These are phyloP conservation scores for Pelodytes ibericus DNA, from an alignment of 2,797 vertebrate genomes.

Conservation along the genomic window DNA sequence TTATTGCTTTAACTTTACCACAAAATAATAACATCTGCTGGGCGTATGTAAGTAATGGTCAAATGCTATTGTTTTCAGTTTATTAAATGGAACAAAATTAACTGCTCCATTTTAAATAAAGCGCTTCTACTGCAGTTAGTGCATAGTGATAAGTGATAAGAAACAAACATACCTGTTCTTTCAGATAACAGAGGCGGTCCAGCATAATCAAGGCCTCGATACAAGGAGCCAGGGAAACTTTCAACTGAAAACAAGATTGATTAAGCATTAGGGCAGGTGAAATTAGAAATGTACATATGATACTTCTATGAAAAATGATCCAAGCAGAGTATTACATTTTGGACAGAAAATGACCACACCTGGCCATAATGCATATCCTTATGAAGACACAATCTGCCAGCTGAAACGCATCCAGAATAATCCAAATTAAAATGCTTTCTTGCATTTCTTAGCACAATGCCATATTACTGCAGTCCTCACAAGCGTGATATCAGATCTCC, in stretches of 20 bases:
- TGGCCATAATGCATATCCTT: not conserved
- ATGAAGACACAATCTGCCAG: slow-evolving; percentile 1
- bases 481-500: too few relatives aligned
- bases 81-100: slow-evolving; percentile 63
- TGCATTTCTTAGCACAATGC: too few relatives aligned
- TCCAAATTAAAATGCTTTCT: slow-evolving; percentile 8
- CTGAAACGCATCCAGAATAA: not conserved
- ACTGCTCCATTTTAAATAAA: slow-evolving; percentile 45
- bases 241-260: slow-evolving; percentile 79
- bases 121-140: slow-evolving; percentile 46
- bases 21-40: slow-evolving; percentile 73
- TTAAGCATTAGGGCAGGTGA: slow-evolving; percentile 51
- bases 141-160: slow-evolving; percentile 60
- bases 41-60: slow-evolving; percentile 65
- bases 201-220: slow-evolving; percentile 93
- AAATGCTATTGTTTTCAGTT: slow-evolving; percentile 58
- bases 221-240: slow-evolving; percentile 91
- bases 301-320: slow-evolving; percentile 3
- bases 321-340: not conserved
- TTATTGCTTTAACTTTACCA: slow-evolving; percentile 66
- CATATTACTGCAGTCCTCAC: too few relatives aligned
- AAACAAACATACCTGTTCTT: slow-evolving; percentile 87
- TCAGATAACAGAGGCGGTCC: slow-evolving; percentile 93
- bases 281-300: slow-evolving; percentile 15
- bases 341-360: not conserved